phyloP scores from a whole-genome alignment of 2,113 vertebrate species.

The Cyanoramphus novaezelandiae region DNA sequence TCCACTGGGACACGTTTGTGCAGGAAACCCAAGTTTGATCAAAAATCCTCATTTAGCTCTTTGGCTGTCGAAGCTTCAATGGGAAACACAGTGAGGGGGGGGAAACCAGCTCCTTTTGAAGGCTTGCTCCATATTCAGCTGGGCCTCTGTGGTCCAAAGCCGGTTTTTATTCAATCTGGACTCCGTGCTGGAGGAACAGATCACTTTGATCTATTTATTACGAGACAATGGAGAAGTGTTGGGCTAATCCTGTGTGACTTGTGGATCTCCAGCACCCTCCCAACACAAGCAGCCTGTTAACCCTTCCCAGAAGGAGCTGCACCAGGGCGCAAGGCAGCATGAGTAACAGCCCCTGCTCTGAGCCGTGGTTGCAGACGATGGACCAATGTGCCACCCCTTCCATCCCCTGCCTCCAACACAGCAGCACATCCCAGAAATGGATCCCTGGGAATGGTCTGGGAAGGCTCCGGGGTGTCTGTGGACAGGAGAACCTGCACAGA shows the following conservation, averaged over 20 bases:
- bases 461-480: neutral
- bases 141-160: neutral
- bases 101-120: neutral
- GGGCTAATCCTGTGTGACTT: neutral
- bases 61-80: neutral
- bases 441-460: neutral
- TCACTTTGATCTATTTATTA: neutral
- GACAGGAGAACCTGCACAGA: neutral
- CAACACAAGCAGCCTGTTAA: neutral
- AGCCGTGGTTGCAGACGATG: accelerated
- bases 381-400: neutral
- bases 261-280: neutral
- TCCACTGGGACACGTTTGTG: neutral
- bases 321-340: neutral
- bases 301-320: neutral
- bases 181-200: neutral
- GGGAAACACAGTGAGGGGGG: neutral
- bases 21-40: neutral
- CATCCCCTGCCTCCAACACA: neutral
- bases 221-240: neutral
- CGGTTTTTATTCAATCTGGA: neutral
- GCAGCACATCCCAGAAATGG: accelerated
- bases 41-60: neutral
- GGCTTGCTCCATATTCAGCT: neutral
- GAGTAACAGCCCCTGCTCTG: neutral